phyloP scores from a whole-genome alignment of 2,888 invertebrate species.

The Pachliopta kotzebuea region DNA sequence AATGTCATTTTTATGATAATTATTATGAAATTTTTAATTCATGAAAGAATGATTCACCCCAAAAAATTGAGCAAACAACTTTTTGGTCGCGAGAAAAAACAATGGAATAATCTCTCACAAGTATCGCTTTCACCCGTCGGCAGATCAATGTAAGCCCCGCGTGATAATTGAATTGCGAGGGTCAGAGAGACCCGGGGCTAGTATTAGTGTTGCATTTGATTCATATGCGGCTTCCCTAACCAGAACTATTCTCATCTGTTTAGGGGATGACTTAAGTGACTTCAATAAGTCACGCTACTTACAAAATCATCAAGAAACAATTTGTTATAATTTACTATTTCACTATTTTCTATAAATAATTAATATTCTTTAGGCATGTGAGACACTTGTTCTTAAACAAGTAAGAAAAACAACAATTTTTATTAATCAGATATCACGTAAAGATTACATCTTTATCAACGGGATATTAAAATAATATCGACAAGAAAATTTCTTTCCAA shows the following conservation, averaged over 20 bases:
- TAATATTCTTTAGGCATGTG: too few species aligned
- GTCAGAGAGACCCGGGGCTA: conserved; percentile 53
- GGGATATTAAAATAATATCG: too few species aligned
- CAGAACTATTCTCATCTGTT: conserved; percentile 38
- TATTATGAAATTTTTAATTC: not conserved
- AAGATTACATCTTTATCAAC: too few species aligned
- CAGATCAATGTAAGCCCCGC: conserved; percentile 65
- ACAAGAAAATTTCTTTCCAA: too few species aligned
- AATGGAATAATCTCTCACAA: conserved; percentile 80
- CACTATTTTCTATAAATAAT: too few species aligned
- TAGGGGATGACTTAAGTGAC: conserved; percentile 22
- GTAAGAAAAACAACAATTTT: too few species aligned
- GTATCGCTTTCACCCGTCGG: conserved; percentile 77
- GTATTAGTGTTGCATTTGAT: conserved; percentile 72
- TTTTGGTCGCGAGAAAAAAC: conserved; percentile 81
- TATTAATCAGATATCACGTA: too few species aligned
- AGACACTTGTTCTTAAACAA: too few species aligned
- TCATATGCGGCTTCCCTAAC: conserved; percentile 59
- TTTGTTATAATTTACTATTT: too few species aligned
- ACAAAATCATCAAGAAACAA: not conserved
- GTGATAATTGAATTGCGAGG: conserved; percentile 76
- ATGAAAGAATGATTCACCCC: conserved; percentile 30
- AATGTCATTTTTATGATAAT: not conserved
- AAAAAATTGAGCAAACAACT: conserved; percentile 55
- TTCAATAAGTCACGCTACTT: conserved; percentile 23